Evolutionary conservation across 2,797 vertebrate species (phyloP).

Genomic region (Lepus oiostolus): DNA sequence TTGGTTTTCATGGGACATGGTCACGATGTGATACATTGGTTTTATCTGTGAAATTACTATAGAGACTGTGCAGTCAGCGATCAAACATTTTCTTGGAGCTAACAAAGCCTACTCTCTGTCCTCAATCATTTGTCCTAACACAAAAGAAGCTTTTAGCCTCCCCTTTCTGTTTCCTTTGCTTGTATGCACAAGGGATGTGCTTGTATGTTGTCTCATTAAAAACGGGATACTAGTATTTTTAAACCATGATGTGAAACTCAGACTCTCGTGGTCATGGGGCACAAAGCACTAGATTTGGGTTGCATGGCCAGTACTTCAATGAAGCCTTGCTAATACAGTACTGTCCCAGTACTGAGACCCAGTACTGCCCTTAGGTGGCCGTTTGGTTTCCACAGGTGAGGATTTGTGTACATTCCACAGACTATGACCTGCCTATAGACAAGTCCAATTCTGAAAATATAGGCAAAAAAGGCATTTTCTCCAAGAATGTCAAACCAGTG

Average conservation of each 20-base stretch:
- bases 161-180: conserved; percentile 41
- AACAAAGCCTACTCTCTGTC: conserved; percentile 76
- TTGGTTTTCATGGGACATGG: conserved; percentile 81
- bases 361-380: conserved; percentile 76
- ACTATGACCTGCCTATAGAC: conserved; percentile 67
- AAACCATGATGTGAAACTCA: conserved; percentile 47
- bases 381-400: conserved; percentile 81
- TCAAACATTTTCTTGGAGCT: conserved; percentile 80
- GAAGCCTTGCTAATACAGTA: conserved; percentile 64
- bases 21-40: conserved; percentile 78
- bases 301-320: conserved; percentile 75
- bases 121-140: conserved; percentile 76
- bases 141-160: conserved; percentile 68
- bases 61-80: conserved; percentile 80
- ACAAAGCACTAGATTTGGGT: conserved; percentile 69
- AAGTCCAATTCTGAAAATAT: conserved; percentile 83
- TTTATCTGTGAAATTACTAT: conserved; percentile 85
- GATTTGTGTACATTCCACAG: conserved; percentile 80
- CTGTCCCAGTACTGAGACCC: conserved; percentile 57
- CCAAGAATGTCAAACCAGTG: conserved; percentile 84
- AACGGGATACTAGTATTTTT: conserved; percentile 61
- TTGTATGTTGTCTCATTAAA: conserved; percentile 63
- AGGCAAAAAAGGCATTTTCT: conserved; percentile 78
- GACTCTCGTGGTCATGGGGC: conserved; percentile 71
- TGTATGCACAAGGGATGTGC: conserved; percentile 76